A percentile compares a stretch with the other conserved stretches of the same genome.
Conservation (phyloP, 2,797 vertebrate species). For the Myotis pilosus region DNA sequence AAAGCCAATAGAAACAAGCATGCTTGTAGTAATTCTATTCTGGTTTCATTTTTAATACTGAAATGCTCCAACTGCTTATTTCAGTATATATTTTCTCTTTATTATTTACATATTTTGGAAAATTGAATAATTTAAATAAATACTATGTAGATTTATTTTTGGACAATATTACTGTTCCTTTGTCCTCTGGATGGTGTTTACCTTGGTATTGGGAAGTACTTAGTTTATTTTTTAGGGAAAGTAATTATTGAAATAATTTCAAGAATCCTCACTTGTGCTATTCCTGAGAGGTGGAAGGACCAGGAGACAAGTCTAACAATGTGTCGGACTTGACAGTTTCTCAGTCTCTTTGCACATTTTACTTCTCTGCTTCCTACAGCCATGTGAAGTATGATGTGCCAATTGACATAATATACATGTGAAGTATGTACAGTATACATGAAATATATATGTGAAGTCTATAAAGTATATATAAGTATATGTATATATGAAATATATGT, state of each 20-base stretch:
- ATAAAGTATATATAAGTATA: neutral
- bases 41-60: neutral
- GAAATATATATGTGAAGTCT: neutral
- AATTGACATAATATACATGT: neutral
- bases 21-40: neutral
- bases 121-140: neutral
- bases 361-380: neutral
- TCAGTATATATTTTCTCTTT: neutral
- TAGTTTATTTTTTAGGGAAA: neutral
- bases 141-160: neutral
- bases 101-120: neutral
- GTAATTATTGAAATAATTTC: neutral
- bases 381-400: neutral
- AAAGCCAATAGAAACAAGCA: neutral
- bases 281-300: neutral
- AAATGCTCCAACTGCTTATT: neutral
- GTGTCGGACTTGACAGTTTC: neutral
- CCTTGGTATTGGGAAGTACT: neutral
- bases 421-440: neutral
- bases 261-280: neutral
- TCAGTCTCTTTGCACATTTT: neutral
- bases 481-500: neutral
- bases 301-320: neutral
- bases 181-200: neutral
- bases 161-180: neutral